Evolutionary conservation across 1,140 invertebrate species (phyloP).

Genomic region (Drosophila obscura): DNA sequence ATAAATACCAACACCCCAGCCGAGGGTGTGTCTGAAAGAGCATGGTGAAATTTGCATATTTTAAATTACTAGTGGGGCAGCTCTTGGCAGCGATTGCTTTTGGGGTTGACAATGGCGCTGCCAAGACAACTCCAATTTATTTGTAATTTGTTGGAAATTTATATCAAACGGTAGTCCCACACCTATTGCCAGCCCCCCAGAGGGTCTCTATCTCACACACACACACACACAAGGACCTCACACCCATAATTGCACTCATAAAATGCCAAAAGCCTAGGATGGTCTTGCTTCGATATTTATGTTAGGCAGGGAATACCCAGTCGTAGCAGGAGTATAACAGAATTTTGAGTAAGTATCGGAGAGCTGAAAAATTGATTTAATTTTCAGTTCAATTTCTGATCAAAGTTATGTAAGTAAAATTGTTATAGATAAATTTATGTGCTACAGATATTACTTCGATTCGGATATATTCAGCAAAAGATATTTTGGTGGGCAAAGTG

Average conservation of each 20-base stretch:
- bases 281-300: constrained; percentile 49
- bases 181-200: constrained; percentile 26
- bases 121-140: constrained; percentile 79
- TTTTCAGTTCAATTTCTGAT: too few relatives aligned
- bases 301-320: constrained; percentile 18
- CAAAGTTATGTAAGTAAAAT: too few relatives aligned
- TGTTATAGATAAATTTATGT: too few relatives aligned
- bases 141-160: constrained; percentile 82
- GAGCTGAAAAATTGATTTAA: neutral
- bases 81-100: constrained; percentile 42
- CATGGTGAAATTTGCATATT: constrained; percentile 72
- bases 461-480: too few relatives aligned
- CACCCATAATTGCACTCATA: constrained; percentile 73
- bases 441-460: neutral
- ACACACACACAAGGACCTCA: constrained; percentile 10
- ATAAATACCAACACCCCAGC: constrained; percentile 54
- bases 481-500: too few relatives aligned
- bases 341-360: neutral
- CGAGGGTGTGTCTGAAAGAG: constrained; percentile 11
- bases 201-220: constrained; percentile 42
- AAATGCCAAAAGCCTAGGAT: constrained; percentile 57
- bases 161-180: constrained; percentile 63
- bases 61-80: constrained; percentile 76
- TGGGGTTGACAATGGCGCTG: constrained; percentile 67
- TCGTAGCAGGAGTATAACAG: neutral